phyloP scores from a whole-genome alignment of 2,888 invertebrate species.

The Andrena marginata region DNA sequence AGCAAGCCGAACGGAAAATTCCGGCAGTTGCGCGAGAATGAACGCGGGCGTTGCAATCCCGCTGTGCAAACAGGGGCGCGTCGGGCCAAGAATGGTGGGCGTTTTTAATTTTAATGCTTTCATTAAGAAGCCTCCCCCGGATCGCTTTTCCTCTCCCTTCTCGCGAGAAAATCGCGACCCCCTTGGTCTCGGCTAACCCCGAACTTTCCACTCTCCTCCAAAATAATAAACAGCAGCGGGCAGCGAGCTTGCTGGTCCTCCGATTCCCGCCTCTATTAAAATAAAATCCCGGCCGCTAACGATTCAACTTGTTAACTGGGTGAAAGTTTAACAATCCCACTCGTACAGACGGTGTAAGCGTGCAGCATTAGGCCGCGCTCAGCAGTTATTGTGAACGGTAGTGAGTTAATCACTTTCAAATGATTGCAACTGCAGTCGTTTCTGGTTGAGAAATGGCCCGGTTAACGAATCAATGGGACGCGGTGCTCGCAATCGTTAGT shows the following conservation, averaged over 20 bases:
- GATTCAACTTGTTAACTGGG: background rate
- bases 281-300: background rate
- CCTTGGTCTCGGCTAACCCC: slow-evolving; percentile 4
- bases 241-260: background rate
- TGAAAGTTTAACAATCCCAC: background rate
- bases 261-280: background rate
- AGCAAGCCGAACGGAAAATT: slow-evolving; percentile 21
- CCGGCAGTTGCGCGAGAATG: background rate
- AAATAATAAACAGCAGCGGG: background rate
- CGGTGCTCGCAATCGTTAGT: slow-evolving; percentile 5
- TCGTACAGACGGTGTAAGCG: no score
- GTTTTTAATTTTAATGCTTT: slow-evolving; percentile 80
- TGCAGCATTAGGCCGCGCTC: background rate
- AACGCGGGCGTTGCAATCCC: slow-evolving; percentile 1
- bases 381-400: background rate
- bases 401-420: background rate
- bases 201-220: background rate
- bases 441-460: background rate
- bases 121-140: slow-evolving; percentile 67
- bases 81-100: slow-evolving; percentile 16
- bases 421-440: background rate
- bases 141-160: slow-evolving; percentile 58
- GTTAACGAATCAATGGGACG: background rate
- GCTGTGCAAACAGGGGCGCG: slow-evolving; percentile 15
- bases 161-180: slow-evolving; percentile 43